phyloP scores from a whole-genome alignment of 2,888 invertebrate genomes.

The Meloe dianella region DNA sequence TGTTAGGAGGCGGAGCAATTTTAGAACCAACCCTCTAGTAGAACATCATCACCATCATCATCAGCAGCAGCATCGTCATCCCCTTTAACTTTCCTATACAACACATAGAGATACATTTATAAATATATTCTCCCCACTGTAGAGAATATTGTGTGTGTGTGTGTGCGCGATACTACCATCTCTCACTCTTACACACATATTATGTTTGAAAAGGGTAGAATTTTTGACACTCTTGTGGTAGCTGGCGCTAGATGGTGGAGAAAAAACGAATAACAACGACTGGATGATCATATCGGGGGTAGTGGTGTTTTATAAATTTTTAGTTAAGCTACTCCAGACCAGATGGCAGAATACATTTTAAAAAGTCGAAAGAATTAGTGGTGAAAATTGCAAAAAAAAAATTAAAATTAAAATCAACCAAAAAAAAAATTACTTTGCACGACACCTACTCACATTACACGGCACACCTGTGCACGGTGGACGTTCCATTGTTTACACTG shows the following conservation, averaged over 20 bases:
- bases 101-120: neutral
- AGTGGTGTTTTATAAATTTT: constrained; percentile 45
- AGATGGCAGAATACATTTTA: constrained; percentile 41
- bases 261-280: constrained; percentile 51
- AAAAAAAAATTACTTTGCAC: neutral
- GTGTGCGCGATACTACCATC: constrained; percentile 31
- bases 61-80: too few relatives aligned
- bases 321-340: constrained; percentile 49
- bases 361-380: constrained; percentile 15
- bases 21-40: constrained; percentile 43
- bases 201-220: constrained; percentile 11
- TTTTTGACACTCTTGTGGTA: constrained; percentile 44
- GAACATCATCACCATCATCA: constrained; percentile 28
- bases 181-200: constrained; percentile 5
- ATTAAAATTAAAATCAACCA: neutral
- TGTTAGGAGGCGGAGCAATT: constrained; percentile 57
- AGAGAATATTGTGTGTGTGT: neutral
- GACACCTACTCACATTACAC: too few relatives aligned
- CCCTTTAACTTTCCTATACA: constrained; percentile 31
- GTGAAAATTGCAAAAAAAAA: neutral
- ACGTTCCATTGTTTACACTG: too few relatives aligned
- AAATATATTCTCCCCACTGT: neutral
- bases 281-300: neutral
- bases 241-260: constrained; percentile 53
- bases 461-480: too few relatives aligned